Conservation (phyloP, 2,797 vertebrate genomes). For the Poeciliopsis paucimaculata region DNA sequence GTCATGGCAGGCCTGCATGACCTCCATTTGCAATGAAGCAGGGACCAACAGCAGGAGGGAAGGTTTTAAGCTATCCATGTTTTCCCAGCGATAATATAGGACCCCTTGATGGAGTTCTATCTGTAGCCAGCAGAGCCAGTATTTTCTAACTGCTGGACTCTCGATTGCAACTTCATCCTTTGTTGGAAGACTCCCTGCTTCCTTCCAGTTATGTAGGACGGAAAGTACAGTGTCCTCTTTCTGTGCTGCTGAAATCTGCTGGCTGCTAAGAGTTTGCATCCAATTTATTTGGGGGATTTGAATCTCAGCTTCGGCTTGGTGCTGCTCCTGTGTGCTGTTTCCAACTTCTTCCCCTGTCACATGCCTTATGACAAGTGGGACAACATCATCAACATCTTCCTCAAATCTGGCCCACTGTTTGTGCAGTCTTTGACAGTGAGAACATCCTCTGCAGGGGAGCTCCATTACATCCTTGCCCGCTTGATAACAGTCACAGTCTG, state of each 20-base stretch:
- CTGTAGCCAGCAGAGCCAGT: background rate
- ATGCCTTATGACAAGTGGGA: background rate
- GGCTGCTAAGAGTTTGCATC: background rate
- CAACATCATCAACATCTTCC: conserved; percentile 6
- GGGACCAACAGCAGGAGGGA: background rate
- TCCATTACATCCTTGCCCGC: background rate
- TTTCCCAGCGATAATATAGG: background rate
- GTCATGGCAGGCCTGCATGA: background rate
- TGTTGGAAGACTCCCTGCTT: background rate
- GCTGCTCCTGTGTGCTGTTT: background rate
- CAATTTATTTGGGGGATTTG: background rate
- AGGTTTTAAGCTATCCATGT: no score
- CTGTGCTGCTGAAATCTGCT: background rate
- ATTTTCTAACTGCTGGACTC: background rate
- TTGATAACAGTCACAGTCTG: background rate
- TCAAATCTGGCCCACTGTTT: conserved; percentile 7
- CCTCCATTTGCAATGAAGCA: background rate
- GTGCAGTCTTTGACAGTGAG: background rate
- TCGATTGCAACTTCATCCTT: background rate
- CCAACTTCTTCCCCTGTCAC: background rate
- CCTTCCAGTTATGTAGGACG: background rate
- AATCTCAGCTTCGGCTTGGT: background rate
- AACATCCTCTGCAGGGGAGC: background rate
- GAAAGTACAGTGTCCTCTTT: background rate
- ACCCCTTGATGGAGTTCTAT: conserved; percentile 2